phyloP scores from a whole-genome alignment of 2,113 vertebrate species.

The Hemibagrus wyckioides region DNA sequence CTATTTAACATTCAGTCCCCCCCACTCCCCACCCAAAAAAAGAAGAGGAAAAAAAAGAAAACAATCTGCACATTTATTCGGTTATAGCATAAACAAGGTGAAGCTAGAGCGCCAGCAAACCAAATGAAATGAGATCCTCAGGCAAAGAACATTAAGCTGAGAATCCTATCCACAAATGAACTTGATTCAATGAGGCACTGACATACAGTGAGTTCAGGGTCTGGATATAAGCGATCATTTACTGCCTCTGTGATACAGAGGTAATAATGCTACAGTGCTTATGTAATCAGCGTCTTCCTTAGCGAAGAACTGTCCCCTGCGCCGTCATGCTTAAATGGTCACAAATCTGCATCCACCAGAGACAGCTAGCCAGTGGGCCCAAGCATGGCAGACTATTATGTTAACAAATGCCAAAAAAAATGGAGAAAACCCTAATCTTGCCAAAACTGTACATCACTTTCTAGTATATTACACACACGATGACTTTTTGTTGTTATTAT shows the following conservation, averaged over 20 bases:
- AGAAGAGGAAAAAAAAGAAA: too few species aligned
- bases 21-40: too few species aligned
- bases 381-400: not conserved
- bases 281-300: not conserved
- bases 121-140: not conserved
- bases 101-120: not conserved
- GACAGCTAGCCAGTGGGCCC: not conserved
- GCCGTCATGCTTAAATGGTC: not conserved
- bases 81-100: not conserved
- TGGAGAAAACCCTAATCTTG: not conserved
- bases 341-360: not conserved
- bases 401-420: not conserved
- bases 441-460: not conserved
- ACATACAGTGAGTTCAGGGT: not conserved
- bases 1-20: not conserved
- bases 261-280: not conserved
- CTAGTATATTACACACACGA: not conserved
- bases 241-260: not conserved
- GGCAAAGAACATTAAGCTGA: not conserved
- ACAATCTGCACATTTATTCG: not conserved
- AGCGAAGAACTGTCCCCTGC: not conserved
- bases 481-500: too few species aligned
- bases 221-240: not conserved
- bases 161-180: constrained; percentile 6
- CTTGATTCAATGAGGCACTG: not conserved